Evolutionary conservation across 2,888 invertebrate genomes (phyloP), one percentile per base, ranked within the genome.

Genomic region (Nemoura dubitans): DNA sequence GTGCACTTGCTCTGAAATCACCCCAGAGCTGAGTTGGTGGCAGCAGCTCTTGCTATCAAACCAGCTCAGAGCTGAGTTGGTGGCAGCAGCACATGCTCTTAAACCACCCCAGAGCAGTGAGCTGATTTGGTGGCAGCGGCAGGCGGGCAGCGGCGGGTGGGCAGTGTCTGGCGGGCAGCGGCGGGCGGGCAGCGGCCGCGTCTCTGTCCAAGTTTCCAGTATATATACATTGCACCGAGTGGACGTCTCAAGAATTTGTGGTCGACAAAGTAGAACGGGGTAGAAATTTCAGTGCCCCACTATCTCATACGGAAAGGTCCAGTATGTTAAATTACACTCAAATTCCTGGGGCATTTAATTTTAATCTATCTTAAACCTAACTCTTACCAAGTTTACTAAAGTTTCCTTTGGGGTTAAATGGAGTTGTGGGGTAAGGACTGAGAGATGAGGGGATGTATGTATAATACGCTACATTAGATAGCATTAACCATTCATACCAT

Each of bases 291-390:
- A 84, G 27, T 84, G 84, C 59, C 59, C 10, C 59, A 28, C 28
- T 81, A 81, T 81, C 28, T 81, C 84, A 76, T 76, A 43, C 25
- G 84, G 27, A 29, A 81, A 76, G 84, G 84, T 84, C 84, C 84
- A 84, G 84, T 84, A 84, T 84, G 84, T 84, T 84, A 84, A 84
- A 84, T 84, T 84, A 84, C 84, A 86, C 86, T 83, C 28, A 87
- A 87, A 87, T 87, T 87, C 87, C 87, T 87, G 86, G 86, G 86
- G 87, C 87, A 86, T 83, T 87, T 87, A 87, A 87, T 87, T 87
- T 87, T 77, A 78, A 86, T 86, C 86, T 87, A 87, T 87, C 86
- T 87, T 84, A 84, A 59, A 84, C 84, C 59, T 84, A 84, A 76
- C 84, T 84, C 84, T 84, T 84, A 84, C 84, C 84, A 84, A 84